These are phyloP conservation scores for Herpetotheres cachinnans DNA, from an alignment of 2,113 vertebrate genomes.

Conservation along the genomic window DNA sequence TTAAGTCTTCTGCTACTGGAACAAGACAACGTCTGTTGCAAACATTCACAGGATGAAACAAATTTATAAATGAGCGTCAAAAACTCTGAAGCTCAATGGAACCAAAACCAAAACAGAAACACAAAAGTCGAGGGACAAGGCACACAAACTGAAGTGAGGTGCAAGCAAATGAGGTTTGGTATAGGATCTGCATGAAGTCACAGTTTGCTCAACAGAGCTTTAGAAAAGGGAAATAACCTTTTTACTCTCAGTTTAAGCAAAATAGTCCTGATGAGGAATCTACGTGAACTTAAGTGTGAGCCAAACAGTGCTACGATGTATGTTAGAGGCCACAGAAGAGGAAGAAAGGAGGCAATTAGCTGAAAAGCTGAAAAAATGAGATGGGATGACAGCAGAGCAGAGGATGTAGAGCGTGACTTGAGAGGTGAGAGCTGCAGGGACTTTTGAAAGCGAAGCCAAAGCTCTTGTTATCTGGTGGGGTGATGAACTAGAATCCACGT, in stretches of 20 bases:
- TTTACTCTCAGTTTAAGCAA: neutral
- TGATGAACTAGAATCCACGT: neutral
- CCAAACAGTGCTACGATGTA: neutral
- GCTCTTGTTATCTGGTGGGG: neutral
- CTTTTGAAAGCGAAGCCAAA: neutral
- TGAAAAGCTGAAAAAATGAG: neutral
- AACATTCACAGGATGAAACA: neutral
- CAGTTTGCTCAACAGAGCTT: neutral
- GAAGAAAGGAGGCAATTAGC: neutral
- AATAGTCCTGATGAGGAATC: neutral
- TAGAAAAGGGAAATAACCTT: neutral
- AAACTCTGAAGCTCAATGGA: neutral
- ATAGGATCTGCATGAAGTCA: neutral
- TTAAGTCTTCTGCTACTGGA: neutral
- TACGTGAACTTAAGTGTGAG: accelerated
- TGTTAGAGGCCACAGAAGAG: neutral
- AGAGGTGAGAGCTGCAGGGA: neutral
- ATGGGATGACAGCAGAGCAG: neutral
- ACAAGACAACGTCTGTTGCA: neutral
- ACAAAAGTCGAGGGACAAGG: neutral
- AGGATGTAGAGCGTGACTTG: neutral
- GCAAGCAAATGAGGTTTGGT: neutral
- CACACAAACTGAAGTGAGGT: neutral
- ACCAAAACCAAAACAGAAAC: neutral
- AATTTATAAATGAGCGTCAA: neutral